Percentiles rank a stretch among this genome's conserved stretches.
These are phyloP conservation scores for Crocidura indochinensis DNA, from an alignment of 2,797 vertebrate species.

Conservation along the genomic window DNA sequence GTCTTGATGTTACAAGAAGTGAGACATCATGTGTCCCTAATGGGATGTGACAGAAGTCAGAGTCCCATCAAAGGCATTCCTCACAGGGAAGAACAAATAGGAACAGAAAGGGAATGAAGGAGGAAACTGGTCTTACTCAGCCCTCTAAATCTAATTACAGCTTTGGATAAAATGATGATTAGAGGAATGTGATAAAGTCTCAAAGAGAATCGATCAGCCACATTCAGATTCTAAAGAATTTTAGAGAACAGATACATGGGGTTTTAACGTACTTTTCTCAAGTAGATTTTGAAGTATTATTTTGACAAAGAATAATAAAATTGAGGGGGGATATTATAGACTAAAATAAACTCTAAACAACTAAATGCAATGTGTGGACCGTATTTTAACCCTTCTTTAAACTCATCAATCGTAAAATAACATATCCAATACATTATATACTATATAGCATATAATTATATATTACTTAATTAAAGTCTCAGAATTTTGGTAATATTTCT, in stretches of 20 bases:
- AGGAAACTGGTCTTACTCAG: neutral
- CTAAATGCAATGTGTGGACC: neutral
- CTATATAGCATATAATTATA: neutral
- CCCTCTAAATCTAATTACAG: slow-evolving; percentile 4
- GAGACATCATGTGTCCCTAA: neutral
- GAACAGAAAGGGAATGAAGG: no score
- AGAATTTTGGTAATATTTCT: slow-evolving; percentile 59
- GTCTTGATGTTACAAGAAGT: neutral
- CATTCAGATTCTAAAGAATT: slow-evolving; percentile 28
- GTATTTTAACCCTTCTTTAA: slow-evolving; percentile 1
- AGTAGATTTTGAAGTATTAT: neutral
- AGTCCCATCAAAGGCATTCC: neutral
- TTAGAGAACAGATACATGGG: neutral
- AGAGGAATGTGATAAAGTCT: neutral
- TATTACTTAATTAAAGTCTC: neutral
- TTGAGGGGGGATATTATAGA: neutral
- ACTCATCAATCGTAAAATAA: neutral
- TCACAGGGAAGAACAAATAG: neutral
- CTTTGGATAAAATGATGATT: neutral
- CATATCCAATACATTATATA: neutral
- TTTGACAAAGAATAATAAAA: neutral
- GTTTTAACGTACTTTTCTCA: neutral
- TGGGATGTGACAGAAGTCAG: neutral
- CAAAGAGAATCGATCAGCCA: neutral
- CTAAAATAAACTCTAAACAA: neutral